Conservation (phyloP, 2,888 invertebrate genomes). For the Ormyrus nitidulus region DNA sequence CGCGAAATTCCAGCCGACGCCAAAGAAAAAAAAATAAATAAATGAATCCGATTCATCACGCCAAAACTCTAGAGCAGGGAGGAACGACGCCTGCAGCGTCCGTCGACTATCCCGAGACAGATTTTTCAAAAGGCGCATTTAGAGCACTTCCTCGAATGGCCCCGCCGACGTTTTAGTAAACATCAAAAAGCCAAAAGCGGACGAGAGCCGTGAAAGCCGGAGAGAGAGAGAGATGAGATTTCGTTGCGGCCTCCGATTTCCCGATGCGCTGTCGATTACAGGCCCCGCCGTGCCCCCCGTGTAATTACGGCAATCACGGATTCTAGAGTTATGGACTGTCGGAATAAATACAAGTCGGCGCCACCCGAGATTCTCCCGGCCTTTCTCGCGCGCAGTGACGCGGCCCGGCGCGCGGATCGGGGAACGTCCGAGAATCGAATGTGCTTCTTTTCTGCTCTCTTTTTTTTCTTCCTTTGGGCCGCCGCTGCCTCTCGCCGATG, state of each 20-base stretch:
- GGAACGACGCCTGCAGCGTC: too few relatives aligned
- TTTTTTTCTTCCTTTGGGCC: background rate
- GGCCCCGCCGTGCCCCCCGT: constrained; percentile 6
- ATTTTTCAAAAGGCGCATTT: too few relatives aligned
- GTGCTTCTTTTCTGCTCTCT: background rate
- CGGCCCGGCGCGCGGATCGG: background rate
- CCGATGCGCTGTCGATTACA: constrained; percentile 48
- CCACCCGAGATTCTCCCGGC: constrained; percentile 49
- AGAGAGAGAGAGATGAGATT: background rate
- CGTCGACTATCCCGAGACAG: too few relatives aligned
- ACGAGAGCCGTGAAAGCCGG: background rate
- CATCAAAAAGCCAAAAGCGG: background rate
- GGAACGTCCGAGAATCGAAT: background rate
- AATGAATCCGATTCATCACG: too few relatives aligned
- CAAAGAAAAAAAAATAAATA: too few relatives aligned
- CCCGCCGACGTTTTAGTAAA: background rate
- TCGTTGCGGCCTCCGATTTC: constrained; percentile 29
- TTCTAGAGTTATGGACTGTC: constrained; percentile 68
- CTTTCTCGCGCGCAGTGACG: background rate
- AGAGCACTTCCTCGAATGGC: too few relatives aligned
- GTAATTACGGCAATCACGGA: constrained; percentile 55
- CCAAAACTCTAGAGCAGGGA: too few relatives aligned
- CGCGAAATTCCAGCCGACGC: too few relatives aligned
- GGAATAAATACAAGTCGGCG: constrained; percentile 67
- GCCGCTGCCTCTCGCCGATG: background rate